phyloP scores from a whole-genome alignment of 2,113 vertebrate genomes.

The Gulo gulo region DNA sequence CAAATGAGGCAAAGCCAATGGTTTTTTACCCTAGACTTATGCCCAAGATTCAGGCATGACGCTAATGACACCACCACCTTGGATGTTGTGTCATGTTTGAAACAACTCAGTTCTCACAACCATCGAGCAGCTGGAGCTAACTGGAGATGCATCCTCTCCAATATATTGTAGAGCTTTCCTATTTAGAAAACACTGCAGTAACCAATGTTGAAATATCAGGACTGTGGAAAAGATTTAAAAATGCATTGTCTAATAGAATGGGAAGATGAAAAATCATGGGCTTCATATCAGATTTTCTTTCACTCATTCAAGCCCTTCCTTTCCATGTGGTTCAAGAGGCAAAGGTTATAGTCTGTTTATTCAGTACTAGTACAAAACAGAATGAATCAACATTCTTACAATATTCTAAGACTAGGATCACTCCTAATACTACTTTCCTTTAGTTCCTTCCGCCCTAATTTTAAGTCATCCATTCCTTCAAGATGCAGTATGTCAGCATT shows the following conservation, averaged over 20 bases:
- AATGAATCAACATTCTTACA: background rate
- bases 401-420: background rate
- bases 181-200: slow-evolving; percentile 1
- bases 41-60: background rate
- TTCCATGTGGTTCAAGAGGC: background rate
- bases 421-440: background rate
- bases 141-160: background rate
- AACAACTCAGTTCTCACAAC: background rate
- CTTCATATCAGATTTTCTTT: background rate
- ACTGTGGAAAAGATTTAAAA: slow-evolving; percentile 12
- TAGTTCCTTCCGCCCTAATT: background rate
- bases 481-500: background rate
- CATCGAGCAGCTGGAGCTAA: background rate
- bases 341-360: background rate
- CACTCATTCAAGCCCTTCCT: slow-evolving; percentile 12
- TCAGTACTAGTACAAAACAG: background rate
- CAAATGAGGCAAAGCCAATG: background rate
- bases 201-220: background rate
- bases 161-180: background rate
- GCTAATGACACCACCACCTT: background rate
- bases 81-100: background rate
- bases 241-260: background rate
- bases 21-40: background rate
- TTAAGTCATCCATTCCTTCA: background rate
- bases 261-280: background rate